Conservation (phyloP, 2,797 vertebrate species). For the Corythornis leucogaster region DNA sequence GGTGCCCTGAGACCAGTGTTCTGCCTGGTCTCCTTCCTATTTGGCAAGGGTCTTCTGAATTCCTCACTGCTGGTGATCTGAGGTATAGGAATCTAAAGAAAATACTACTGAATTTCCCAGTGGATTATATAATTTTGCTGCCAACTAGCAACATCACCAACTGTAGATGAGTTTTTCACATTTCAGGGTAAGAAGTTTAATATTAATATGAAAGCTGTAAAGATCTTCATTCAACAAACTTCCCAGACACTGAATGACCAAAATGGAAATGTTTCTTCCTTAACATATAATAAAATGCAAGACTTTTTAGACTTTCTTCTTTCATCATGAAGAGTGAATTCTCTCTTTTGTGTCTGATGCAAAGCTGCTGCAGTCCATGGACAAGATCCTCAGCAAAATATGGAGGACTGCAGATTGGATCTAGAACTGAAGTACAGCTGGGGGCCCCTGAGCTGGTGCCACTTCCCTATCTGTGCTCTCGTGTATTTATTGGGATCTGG, state of each 20-base stretch:
- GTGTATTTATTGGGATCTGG: background rate
- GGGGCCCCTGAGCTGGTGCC: background rate
- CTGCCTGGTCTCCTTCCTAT: too few species aligned
- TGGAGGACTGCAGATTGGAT: slow-evolving; percentile 2
- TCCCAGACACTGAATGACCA: background rate
- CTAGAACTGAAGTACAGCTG: background rate
- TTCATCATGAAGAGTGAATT: background rate
- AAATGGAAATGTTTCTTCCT: background rate
- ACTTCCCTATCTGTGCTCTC: background rate
- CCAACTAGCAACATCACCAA: background rate
- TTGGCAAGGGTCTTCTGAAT: too few species aligned
- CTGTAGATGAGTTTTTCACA: slow-evolving; percentile 18
- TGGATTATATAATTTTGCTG: background rate
- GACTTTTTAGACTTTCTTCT: background rate
- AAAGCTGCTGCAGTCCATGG: background rate
- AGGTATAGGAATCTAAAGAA: slow-evolving; percentile 1
- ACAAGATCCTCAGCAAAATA: background rate
- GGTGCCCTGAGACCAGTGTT: too few species aligned
- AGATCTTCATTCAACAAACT: background rate
- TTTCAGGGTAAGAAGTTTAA: background rate
- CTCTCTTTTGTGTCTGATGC: background rate
- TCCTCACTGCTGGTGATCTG: too few species aligned
- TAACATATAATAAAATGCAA: slow-evolving; percentile 11
- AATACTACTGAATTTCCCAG: background rate
- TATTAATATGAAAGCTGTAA: slow-evolving; percentile 1